Evolutionary conservation across 2,113 vertebrate genomes (phyloP), one percentile per base, ranked within the genome.

Genomic region (Catharus bicknelli): DNA sequence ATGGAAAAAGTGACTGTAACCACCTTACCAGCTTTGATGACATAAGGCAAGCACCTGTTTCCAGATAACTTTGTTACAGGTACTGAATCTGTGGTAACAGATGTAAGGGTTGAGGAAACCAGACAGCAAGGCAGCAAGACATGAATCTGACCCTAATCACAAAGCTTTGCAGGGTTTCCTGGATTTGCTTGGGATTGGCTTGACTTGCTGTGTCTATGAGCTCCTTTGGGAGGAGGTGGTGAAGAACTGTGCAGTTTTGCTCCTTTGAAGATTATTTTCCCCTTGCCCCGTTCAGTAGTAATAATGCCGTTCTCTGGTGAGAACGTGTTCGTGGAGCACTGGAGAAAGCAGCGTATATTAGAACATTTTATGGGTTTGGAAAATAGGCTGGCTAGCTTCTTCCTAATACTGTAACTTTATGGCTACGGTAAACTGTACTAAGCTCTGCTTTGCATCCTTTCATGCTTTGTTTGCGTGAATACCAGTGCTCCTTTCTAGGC

Each of bases 401-500:
- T 95, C 92, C 88, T 95, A 78, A 84, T 93, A 93, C 94, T 96
- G 91, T 95, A 95, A 96, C 66, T 74, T 86, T 30, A 73, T 94
- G 93, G 94, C 86, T 95, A 62, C 90, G 91, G 95, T 84, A 76
- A 93, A 81, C 88, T 97, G 76, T 94, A 76, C 88, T 94, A 91
- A 97, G 92, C 92, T 96, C 92, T 95, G 91, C 92, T 95, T 96
- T 94, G 92, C 95, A 91, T 96, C 90, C 61, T 96, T 86, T 86
- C 95, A 90, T 94, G 95, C 96, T 94, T 95, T 58, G 51, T 96
- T 96, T 95, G 90, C 29, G 27, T 94, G 90, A 92, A 58, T 88
- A 94, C 90, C 95, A 92, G 88, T 96, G 95, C 86, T 91, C 51
- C 74, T 90, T 94, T 89, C 88, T 95, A 61, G 32, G 88, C 95